A percentile compares a stretch with the other conserved stretches of the same genome.
These are phyloP conservation scores for Acanthis flammea DNA, from an alignment of 2,797 vertebrate species.

Conservation along the genomic window DNA sequence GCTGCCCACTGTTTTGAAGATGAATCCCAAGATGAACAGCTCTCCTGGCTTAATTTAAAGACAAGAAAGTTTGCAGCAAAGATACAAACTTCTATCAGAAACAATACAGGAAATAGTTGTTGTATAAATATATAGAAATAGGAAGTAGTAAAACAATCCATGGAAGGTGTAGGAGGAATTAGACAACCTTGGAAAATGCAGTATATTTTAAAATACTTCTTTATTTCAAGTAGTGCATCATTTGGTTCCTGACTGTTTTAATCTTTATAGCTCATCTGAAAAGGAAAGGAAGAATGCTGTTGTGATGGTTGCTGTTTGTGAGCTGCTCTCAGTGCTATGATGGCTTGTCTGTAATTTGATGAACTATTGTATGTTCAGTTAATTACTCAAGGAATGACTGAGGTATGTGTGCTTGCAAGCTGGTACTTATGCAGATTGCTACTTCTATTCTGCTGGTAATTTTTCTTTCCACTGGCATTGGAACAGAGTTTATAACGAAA, in stretches of 20 bases:
- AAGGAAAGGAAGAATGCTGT: neutral
- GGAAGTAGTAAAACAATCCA: neutral
- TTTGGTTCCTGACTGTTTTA: constrained; percentile 20
- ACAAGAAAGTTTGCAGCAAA: constrained; percentile 27
- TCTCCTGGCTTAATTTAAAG: neutral
- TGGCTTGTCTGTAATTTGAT: constrained; percentile 43
- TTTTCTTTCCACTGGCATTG: constrained; percentile 70
- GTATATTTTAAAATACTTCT: neutral
- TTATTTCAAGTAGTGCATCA: neutral
- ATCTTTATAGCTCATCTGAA: constrained; percentile 39
- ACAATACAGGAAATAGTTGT: neutral
- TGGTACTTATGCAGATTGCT: constrained; percentile 46
- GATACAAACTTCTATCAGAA: neutral
- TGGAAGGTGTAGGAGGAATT: neutral
- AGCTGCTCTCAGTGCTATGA: neutral
- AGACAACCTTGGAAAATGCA: neutral
- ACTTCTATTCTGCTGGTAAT: constrained; percentile 61
- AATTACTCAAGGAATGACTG: constrained; percentile 33
- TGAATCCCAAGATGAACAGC: neutral
- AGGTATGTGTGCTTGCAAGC: neutral
- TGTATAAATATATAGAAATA: neutral
- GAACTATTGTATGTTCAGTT: constrained; percentile 38
- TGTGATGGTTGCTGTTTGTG: neutral
- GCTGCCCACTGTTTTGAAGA: neutral
- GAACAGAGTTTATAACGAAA: constrained; percentile 69